phyloP scores from a whole-genome alignment of 1,140 invertebrate genomes.

The Drosophila parvula region DNA sequence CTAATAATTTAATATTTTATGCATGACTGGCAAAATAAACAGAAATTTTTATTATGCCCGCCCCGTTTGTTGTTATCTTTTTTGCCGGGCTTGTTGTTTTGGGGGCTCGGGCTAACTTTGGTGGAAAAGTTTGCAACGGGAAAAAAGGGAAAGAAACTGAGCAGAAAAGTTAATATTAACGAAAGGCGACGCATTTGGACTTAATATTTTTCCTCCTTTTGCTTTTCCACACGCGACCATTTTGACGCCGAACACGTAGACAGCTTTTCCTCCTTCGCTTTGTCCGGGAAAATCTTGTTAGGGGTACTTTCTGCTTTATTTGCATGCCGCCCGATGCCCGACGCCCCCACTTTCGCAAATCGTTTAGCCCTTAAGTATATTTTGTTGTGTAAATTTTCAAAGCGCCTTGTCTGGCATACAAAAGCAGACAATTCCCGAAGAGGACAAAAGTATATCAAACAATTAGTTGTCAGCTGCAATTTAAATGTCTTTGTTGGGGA shows the following conservation, averaged over 20 bases:
- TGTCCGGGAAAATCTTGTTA: conserved; percentile 74
- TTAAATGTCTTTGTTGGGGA: conserved; percentile 21
- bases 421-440: conserved; percentile 46
- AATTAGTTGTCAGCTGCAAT: conserved; percentile 41
- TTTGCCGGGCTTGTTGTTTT: conserved; percentile 25
- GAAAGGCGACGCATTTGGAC: conserved; percentile 74
- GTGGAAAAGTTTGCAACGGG: conserved; percentile 48
- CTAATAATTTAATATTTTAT: conserved; percentile 83
- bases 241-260: conserved; percentile 79
- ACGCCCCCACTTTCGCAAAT: conserved; percentile 31
- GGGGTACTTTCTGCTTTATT: conserved; percentile 53
- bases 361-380: conserved; percentile 56
- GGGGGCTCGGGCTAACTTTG: conserved; percentile 44
- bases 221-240: conserved; percentile 50
- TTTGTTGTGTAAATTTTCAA: conserved; percentile 76
- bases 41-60: conserved; percentile 54
- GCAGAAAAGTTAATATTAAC: conserved; percentile 81
- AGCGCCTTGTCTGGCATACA: conserved; percentile 59
- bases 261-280: conserved; percentile 56
- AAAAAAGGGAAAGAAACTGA: conserved; percentile 66
- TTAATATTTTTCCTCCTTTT: conserved; percentile 61
- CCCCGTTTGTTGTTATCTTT: conserved; percentile 42
- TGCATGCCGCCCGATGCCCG: conserved; percentile 26
- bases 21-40: conserved; percentile 79
- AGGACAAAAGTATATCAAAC: conserved; percentile 39